Conservation (phyloP, 2,113 vertebrate genomes). For the Eudyptes chrysolophus region DNA sequence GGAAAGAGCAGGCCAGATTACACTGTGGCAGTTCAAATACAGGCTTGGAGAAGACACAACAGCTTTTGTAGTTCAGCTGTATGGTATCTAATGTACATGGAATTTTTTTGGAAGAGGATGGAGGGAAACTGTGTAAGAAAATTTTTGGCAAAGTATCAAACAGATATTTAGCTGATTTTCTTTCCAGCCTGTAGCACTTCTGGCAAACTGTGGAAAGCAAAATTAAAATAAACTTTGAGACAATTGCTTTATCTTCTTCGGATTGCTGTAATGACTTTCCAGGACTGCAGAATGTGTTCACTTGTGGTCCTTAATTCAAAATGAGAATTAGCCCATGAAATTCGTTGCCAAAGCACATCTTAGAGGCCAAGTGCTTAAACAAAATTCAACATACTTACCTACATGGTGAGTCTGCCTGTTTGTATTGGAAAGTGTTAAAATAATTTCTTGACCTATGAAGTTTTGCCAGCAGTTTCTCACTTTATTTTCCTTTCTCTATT, state of each 20-base stretch:
- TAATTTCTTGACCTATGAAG: background rate
- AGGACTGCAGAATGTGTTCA: conserved; percentile 37
- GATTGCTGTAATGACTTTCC: conserved; percentile 46
- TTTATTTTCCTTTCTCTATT: background rate
- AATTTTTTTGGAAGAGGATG: conserved; percentile 33
- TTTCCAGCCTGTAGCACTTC: conserved; percentile 65
- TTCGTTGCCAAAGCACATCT: background rate
- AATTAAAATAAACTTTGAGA: conserved; percentile 70
- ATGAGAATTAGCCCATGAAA: background rate
- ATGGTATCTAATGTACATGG: conserved; percentile 29
- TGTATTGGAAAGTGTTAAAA: conserved; percentile 12
- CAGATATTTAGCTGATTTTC: conserved; percentile 68
- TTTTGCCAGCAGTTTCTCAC: background rate
- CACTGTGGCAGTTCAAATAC: background rate
- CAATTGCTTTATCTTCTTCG: conserved; percentile 57
- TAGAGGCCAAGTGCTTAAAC: background rate
- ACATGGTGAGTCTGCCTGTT: background rate
- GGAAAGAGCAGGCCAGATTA: background rate
- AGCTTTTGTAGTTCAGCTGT: conserved; percentile 38
- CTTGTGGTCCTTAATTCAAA: conserved; percentile 42
- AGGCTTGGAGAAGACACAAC: conserved; percentile 30
- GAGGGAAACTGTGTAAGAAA: conserved; percentile 39
- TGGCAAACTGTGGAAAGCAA: conserved; percentile 54
- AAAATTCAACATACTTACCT: background rate
- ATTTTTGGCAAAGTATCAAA: conserved; percentile 63